phyloP scores from a whole-genome alignment of 1,140 invertebrate genomes.

The Papilio xuthus region DNA sequence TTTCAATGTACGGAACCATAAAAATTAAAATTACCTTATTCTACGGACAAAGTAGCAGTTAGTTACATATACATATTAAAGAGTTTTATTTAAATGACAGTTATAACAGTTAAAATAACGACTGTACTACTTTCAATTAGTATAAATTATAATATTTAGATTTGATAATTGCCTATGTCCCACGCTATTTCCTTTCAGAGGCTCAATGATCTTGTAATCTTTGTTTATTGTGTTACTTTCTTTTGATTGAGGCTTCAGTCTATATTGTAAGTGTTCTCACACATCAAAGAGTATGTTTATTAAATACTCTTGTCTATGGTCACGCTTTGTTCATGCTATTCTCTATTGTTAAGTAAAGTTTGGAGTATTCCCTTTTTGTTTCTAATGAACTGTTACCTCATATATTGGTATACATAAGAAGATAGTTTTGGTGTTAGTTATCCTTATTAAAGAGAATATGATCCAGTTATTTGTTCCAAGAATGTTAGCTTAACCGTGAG shows the following conservation, averaged over 20 bases:
- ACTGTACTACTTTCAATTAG: background rate
- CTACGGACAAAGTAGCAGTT: background rate
- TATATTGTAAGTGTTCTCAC: constrained; percentile 22
- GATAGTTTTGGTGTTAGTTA: background rate
- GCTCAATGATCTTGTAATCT: background rate
- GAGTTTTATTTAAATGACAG: background rate
- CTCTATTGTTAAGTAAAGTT: constrained; percentile 1
- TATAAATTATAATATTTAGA: constrained; percentile 4
- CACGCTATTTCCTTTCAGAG: background rate
- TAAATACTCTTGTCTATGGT: constrained; percentile 10
- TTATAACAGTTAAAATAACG: background rate
- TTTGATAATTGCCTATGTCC: constrained; percentile 3
- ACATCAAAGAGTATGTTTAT: constrained; percentile 10
- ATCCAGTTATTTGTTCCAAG: too few species aligned
- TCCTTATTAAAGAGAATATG: background rate
- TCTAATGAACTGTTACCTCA: background rate
- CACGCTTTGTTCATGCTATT: background rate
- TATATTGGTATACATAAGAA: background rate
- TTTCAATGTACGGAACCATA: too few species aligned
- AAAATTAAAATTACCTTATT: too few species aligned
- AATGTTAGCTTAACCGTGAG: too few species aligned
- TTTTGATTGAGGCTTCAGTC: background rate
- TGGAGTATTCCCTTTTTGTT: background rate
- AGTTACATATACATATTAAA: background rate
- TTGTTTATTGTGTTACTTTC: constrained; percentile 21